These are phyloP conservation scores for Tetragnatha montana DNA, from an alignment of 2,888 invertebrate genomes.

Conservation along the genomic window DNA sequence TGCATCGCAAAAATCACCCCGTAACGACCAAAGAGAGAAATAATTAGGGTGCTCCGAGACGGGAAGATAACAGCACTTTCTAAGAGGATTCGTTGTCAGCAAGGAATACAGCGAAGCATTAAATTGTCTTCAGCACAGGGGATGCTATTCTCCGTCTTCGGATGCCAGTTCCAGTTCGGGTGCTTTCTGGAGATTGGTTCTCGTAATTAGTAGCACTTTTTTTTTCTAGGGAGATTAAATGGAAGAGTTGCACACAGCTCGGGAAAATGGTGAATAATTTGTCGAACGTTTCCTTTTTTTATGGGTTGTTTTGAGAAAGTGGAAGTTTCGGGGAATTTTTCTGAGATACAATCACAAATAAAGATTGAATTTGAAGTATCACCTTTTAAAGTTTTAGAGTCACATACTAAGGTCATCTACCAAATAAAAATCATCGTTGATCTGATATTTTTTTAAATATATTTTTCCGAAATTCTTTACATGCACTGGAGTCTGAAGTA, in stretches of 20 bases:
- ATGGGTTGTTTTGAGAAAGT: not conserved
- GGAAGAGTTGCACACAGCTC: not conserved
- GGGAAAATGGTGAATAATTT: not conserved
- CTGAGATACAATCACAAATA: no score
- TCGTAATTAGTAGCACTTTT: conserved; percentile 26
- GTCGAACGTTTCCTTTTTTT: not conserved
- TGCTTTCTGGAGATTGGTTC: conserved; percentile 24
- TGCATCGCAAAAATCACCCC: not conserved
- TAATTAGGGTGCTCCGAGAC: not conserved
- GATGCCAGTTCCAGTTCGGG: not conserved
- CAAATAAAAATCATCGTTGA: no score
- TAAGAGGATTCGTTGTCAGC: conserved; percentile 2
- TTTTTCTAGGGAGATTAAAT: not conserved
- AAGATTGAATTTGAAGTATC: no score
- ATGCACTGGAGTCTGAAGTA: no score
- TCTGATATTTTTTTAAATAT: no score
- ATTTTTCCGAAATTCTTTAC: no score
- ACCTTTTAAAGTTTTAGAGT: no score
- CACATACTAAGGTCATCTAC: no score
- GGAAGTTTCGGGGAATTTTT: no score
- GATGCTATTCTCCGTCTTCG: not conserved
- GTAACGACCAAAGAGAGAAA: not conserved
- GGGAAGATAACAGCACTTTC: not conserved
- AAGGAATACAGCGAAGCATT: not conserved
- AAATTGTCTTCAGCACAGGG: conserved; percentile 8